Evolutionary conservation across 1,140 invertebrate species (phyloP), one percentile per base, ranked within the genome.

Genomic region (Penaeus vannamei): DNA sequence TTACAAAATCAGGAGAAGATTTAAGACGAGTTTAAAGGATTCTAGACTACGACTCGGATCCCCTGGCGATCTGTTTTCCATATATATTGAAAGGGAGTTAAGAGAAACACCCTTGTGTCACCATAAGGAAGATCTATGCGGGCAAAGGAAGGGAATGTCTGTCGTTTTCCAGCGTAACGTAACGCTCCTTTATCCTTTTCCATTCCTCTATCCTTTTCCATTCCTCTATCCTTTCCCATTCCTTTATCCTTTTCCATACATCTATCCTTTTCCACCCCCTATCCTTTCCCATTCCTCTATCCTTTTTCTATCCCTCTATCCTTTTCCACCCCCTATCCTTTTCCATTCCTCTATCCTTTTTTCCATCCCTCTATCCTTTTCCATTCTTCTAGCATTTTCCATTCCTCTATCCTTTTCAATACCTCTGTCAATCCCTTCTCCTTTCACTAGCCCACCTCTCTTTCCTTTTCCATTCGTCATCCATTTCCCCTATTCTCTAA

Each of bases 1-100:
- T 64, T 32, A 29, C 82, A 84, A 12, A 84, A 26, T 64, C 82
- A 36, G 36, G n/a, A 14, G 76, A 42, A 79, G 85, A 86, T 86
- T 86, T 60, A 86, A 77, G 76, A 79, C 85, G 59, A 60, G 69
- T n/a, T 23, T 29, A 53, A 79, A 69, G 79, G 59, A 77, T 86
- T 86, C 53, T 61, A 79, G 85, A 86, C 85, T 79, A 86, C 46
- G 76, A 36, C 61, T 23, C 77, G 60, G 29, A 64, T 81, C 85
- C 85, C 77, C 77, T 61, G 29, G 79, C 85, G 29, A 81, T 86
- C 85, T 81, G 29, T 80, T 86, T 86, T 86, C 76, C 85, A 86
- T 86, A 81, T 86, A 86, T 86, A 86, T 86, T 86, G 85, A 86
- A 86, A 80, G 64, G 76, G 29, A 86, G 85, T 86, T 86, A 42